phyloP scores from a whole-genome alignment of 2,797 vertebrate species.

The Threskiornis aethiopicus region DNA sequence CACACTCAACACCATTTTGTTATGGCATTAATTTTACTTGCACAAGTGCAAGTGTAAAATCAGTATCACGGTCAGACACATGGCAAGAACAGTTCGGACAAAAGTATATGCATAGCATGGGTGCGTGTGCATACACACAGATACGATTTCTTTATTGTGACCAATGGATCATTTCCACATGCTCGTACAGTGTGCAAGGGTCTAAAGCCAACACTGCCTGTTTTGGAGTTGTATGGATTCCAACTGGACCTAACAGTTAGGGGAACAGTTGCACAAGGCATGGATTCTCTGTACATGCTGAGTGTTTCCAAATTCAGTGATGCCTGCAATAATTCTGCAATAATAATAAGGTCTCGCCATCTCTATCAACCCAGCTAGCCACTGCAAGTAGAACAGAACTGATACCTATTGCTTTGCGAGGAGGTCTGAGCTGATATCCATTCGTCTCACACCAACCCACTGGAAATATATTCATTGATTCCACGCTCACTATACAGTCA shows the following conservation, averaged over 20 bases:
- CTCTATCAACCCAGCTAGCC: not conserved
- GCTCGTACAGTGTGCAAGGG: accelerated
- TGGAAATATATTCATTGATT: conserved; percentile 96
- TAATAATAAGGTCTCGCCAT: not conserved
- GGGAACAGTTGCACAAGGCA: not conserved
- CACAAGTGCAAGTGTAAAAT: not conserved
- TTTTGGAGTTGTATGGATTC: not conserved
- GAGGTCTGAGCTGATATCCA: conserved; percentile 90
- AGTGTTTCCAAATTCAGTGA: not conserved
- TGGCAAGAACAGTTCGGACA: not conserved
- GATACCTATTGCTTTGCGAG: conserved; percentile 89
- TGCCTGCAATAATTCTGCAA: not conserved
- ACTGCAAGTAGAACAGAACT: not conserved
- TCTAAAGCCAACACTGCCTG: not conserved
- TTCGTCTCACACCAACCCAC: conserved; percentile 99
- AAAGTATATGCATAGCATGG: not conserved
- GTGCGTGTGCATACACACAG: not conserved
- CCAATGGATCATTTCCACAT: not conserved
- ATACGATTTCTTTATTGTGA: not conserved
- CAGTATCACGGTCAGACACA: not conserved
- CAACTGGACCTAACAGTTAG: not conserved
- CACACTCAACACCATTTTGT: not conserved
- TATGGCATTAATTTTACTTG: not conserved
- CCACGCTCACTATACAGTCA: conserved; percentile 91
- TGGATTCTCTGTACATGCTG: not conserved